Conservation (phyloP, 2,797 vertebrate genomes). For the Sebastes jordani region DNA sequence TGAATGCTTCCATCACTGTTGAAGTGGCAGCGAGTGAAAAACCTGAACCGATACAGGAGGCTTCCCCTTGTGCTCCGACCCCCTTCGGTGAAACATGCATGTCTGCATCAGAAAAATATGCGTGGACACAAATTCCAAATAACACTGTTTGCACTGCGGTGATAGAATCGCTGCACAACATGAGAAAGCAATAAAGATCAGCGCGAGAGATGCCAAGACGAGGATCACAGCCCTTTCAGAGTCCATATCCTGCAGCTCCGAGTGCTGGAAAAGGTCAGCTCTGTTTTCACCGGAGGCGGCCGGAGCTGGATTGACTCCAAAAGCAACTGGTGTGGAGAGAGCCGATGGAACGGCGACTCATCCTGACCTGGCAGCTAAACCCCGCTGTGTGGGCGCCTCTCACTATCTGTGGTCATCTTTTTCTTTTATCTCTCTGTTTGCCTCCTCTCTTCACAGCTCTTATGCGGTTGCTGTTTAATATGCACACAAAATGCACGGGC, state of each 20-base stretch:
- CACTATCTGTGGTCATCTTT: conserved; percentile 41
- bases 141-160: conserved; percentile 2
- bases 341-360: conserved; percentile 24
- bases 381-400: conserved; percentile 46
- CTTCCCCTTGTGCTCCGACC: not conserved
- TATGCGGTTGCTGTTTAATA: conserved; percentile 37
- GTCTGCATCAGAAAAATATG: conserved; percentile 26
- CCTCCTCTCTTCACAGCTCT: conserved; percentile 28
- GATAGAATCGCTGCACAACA: conserved; percentile 36
- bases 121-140: conserved; percentile 10
- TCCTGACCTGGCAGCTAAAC: conserved; percentile 49
- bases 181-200: conserved; percentile 61
- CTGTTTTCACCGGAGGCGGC: conserved; percentile 57
- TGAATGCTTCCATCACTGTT: conserved; percentile 2
- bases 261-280: conserved; percentile 69
- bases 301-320: conserved; percentile 60
- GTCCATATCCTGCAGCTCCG: conserved; percentile 54
- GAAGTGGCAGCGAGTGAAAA: conserved; percentile 29
- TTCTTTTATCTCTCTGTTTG: conserved; percentile 11
- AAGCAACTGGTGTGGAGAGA: conserved; percentile 61
- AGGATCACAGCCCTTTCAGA: conserved; percentile 65
- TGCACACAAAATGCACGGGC: conserved; percentile 43
- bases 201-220: conserved; percentile 47
- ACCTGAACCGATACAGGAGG: conserved; percentile 1
- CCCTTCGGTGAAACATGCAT: conserved; percentile 6